Conservation (phyloP, 2,113 vertebrate genomes). For the Delphinapterus leucas region DNA sequence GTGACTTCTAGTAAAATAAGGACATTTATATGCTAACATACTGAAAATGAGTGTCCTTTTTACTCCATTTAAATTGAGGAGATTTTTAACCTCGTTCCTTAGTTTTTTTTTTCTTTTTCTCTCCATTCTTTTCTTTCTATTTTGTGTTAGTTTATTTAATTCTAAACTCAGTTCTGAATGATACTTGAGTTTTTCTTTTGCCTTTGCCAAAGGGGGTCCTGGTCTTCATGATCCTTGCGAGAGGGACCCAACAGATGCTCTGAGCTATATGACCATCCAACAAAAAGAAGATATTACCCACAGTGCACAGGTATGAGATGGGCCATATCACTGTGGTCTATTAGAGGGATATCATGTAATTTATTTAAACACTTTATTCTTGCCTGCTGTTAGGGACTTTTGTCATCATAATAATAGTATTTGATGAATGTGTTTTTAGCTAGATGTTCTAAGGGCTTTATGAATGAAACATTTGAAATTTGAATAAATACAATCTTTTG, state of each 20-base stretch:
- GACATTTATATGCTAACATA: conserved; percentile 30
- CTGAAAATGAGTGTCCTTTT: conserved; percentile 37
- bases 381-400: not conserved
- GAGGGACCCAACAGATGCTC: conserved; percentile 93
- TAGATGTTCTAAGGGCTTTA: not conserved
- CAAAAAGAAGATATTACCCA: conserved; percentile 96
- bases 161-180: conserved; percentile 44
- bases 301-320: conserved; percentile 92
- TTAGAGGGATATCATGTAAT: not conserved
- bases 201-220: conserved; percentile 89
- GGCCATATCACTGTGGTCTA: not conserved
- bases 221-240: conserved; percentile 98
- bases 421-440: conserved; percentile 44
- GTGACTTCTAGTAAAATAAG: conserved; percentile 42
- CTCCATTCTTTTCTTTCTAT: not conserved
- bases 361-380: not conserved
- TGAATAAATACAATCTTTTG: conserved; percentile 63
- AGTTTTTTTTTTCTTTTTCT: not conserved
- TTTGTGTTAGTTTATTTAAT: conserved; percentile 38
- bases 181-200: conserved; percentile 36
- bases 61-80: conserved; percentile 12
- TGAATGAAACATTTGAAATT: conserved; percentile 34
- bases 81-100: conserved; percentile 34
- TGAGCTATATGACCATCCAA: conserved; percentile 91
- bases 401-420: not conserved